These are phyloP conservation scores for Xenopus borealis DNA, from an alignment of 2,113 vertebrate species.

Conservation along the genomic window DNA sequence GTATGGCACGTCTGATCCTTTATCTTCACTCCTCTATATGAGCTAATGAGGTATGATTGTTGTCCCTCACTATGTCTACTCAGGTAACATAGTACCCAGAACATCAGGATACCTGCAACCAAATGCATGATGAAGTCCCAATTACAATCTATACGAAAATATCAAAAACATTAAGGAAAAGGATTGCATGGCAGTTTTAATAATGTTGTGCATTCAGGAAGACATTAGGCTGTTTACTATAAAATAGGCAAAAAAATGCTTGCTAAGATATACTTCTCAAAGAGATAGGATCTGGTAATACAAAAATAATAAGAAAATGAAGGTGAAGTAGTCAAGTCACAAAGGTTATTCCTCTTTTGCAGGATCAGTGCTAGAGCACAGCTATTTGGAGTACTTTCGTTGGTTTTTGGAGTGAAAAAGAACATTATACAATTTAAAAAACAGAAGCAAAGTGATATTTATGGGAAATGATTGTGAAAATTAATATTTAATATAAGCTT, in stretches of 20 bases:
- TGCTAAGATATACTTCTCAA: conserved; percentile 1
- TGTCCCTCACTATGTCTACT: conserved; percentile 56
- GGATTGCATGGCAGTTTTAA: conserved; percentile 4
- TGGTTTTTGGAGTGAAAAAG: not conserved
- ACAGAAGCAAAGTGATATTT: too few species aligned
- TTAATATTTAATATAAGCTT: too few species aligned
- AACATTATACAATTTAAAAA: too few species aligned
- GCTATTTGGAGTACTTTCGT: conserved; percentile 31
- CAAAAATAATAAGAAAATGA: conserved; percentile 3
- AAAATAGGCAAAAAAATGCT: not conserved
- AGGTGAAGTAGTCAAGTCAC: conserved; percentile 56
- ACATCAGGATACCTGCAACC: not conserved
- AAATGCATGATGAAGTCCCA: not conserved
- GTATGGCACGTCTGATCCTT: not conserved
- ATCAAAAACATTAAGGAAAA: not conserved
- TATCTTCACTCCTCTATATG: conserved; percentile 32
- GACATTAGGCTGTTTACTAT: not conserved
- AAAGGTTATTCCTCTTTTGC: conserved; percentile 36
- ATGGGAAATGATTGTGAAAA: too few species aligned
- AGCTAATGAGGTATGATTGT: conserved; percentile 67
- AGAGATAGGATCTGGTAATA: conserved; percentile 1
- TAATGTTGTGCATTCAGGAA: not conserved
- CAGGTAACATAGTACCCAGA: not conserved
- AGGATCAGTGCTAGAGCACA: conserved; percentile 48
- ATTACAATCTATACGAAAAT: not conserved